Evolutionary conservation across 1,140 invertebrate genomes (phyloP), one percentile per base, ranked within the genome.

Genomic region (Melipona quadrifasciata): DNA sequence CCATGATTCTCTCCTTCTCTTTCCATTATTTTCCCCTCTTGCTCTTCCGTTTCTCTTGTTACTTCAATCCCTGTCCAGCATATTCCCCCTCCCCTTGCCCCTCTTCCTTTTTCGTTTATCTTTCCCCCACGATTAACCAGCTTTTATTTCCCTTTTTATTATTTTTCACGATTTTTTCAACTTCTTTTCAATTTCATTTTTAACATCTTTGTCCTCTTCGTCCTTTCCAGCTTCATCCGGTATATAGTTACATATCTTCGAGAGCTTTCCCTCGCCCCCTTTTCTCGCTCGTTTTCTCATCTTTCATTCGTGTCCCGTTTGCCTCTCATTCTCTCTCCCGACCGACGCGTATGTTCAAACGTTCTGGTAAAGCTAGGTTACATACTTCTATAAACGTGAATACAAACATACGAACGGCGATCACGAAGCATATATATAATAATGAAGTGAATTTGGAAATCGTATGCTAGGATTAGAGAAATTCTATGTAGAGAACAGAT

Each of bases 361-460:
- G n/a, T 55, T 10, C 39, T 14, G 84, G 83, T 89, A 65, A 75
- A 88, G 61, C 86, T 86, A 27, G 31, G 64, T 78, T 78, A 84
- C 39, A 47, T 47, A 6, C 86, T 86, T 84, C 72, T 51, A 64
- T 65, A 24, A 53, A 84, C 31, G 57, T 65, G 81, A 67, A 64
- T 51, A 70, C 70, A 71, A 57, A 79, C 55, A 61, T n/a, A 47
- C 72, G 34, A 16, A 34, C 27, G 67, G 51, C 61, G n/a, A 67
- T 19, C 53, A 73, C 75, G 4, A 71, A 55, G 27, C 31, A 31
- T 12, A n/a, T 17, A 12, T 61, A 12, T 61, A 68, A 53, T 34
- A 58, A 70, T 27, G 21, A 34, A 82, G 16, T 80, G 47, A 72
- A 51, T 68, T n/a, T 72, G 67, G 53, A 31, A 39, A 72, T 80